Evolutionary conservation across 1,140 invertebrate genomes (phyloP), one percentile per base, ranked within the genome.

Genomic region (Bicyclus anynana): DNA sequence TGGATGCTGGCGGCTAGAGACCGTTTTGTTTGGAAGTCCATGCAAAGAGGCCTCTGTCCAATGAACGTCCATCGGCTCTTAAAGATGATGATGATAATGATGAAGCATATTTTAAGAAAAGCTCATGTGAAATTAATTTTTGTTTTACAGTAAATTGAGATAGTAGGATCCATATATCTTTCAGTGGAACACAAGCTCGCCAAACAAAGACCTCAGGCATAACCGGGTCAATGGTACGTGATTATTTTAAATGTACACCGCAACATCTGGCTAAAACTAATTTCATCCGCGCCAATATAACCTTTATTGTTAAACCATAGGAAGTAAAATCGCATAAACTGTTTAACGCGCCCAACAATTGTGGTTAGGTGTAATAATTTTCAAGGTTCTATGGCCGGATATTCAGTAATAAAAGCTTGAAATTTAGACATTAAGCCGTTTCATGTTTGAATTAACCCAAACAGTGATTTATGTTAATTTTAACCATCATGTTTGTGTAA

Each of bases 191-290:
- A 27, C 27, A 14, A 29, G 3, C 29, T 17, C 44, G n/a, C 27
- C 52, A 37, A 49, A 47, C 53, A 44, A 61, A 61, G 63, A 62
- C 63, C 63, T 66, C 55, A 54, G 33, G 53, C 49, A 51, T 57
- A 66, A 58, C 56, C 50, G 53, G 63, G 63, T 58, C 63, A 66
- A 66, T 66, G 63, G 59, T 62, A 62, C 51, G 37, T 54, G 51
- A 62, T 66, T 55, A 66, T 65, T 65, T 65, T 62, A 62, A 66
- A 62, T 42, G 53, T 62, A 55, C 52, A 47, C 44, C 13, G 23
- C 44, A 60, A 42, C 27, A 47, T 29, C 42, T 35, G 37, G 40
- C 27, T 23, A 46, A 27, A 54, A 1, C 23, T 10, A 33, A 33
- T n/a, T 57, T 40, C 13, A 42, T 26, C n/a, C 54, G 42, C 2